Evolutionary conservation across 2,888 invertebrate genomes (phyloP).

Genomic region (Harpalus rufipes): DNA sequence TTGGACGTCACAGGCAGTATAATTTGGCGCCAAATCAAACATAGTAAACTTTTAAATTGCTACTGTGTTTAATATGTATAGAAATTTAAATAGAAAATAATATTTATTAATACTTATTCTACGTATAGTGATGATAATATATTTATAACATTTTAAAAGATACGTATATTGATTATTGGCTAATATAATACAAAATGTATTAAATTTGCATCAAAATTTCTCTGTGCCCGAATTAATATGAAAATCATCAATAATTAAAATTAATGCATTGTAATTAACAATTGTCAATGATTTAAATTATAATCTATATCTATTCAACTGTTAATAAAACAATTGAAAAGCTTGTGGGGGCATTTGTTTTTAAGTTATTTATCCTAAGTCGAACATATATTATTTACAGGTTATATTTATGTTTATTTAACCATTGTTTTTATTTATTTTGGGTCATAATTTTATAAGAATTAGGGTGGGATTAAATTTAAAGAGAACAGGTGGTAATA

Average conservation of each 20-base stretch:
- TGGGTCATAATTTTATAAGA: constrained; percentile 39
- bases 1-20: no score
- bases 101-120: no score
- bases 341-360: constrained; percentile 25
- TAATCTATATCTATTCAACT: constrained; percentile 15
- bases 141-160: neutral
- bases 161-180: neutral
- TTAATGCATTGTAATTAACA: constrained; percentile 50
- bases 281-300: constrained; percentile 43
- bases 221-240: constrained; percentile 8
- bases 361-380: constrained; percentile 48
- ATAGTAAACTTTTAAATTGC: no score
- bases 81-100: no score
- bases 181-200: constrained; percentile 13
- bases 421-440: constrained; percentile 24
- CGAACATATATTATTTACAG: constrained; percentile 24
- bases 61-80: no score
- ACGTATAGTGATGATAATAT: no score
- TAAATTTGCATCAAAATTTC: constrained; percentile 42
- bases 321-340: constrained; percentile 7
- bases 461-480: constrained; percentile 15
- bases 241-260: constrained; percentile 41
- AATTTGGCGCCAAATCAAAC: no score
- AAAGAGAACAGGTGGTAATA: constrained; percentile 60
- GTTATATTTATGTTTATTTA: constrained; percentile 24